Base-by-base conservation (phyloP, 1,140 invertebrate species). In the Hycleus phaleratus region DNA sequence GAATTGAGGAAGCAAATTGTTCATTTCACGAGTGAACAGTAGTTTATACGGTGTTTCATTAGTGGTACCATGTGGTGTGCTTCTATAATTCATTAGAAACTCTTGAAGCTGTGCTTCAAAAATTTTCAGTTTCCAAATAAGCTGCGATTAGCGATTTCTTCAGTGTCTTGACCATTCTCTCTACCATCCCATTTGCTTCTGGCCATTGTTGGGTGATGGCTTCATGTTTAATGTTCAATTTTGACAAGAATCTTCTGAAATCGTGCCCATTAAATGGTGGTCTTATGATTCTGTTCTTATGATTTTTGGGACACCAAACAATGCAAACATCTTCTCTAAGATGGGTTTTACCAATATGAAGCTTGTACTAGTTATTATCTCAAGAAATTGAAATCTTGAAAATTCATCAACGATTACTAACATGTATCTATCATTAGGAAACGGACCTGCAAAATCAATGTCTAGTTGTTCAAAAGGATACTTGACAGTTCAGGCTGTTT, bases 201-300 rank as follows among this genome's bases (percentile, higher is more conserved):
- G 57, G 57, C 50, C 57, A 59, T 12, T 46, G 53, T 24, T 32
- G 57, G 3, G 50, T 59, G n/a, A 53, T 40, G 1, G 10, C 3
- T 9, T 46, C 6, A 40, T 46, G 49, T 8, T 48, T 52, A 5
- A 53, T 53, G 26, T 47, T 47, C 5, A 18, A 4, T 18, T 39
- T 11, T 3, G 4, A 38, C 2, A 44, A 67, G 54, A 65, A 71
- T 7, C 53, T 11, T 51, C 59, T 47, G 50, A 71, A 68, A 42
- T 64, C 58, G 18, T 64, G 49, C 25, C 62, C 64, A 18, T 61
- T 69, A 32, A 73, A 72, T n/a, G 66, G 63, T 8, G 65, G 60
- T n/a, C 68, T 68, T 68, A 56, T 71, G 69, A 55, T 72, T 72
- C 69, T 26, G 61, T 68, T 24, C 70, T 63, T 1, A 73, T 25